Conservation (phyloP, 2,888 invertebrate genomes). For the Melanotus villosus region DNA sequence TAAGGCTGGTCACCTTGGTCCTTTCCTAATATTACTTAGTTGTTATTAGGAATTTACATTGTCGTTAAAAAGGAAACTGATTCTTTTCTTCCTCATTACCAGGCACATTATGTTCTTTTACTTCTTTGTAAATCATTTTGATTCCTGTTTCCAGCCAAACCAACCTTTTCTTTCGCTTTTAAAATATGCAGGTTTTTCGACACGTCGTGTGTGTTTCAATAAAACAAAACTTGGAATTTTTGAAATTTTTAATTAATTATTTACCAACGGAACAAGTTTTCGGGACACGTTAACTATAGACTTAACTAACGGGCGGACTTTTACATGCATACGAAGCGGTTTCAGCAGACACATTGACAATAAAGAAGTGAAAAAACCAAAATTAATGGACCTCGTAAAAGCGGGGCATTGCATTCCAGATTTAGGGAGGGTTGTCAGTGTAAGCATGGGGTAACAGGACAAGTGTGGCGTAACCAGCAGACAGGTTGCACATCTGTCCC, state of each 20-base stretch:
- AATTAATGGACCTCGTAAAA: conserved; percentile 44
- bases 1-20: conserved; percentile 21
- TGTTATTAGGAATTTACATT: neutral
- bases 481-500: conserved; percentile 54
- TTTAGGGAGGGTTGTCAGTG: conserved; percentile 42
- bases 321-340: too few species aligned
- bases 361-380: conserved; percentile 22
- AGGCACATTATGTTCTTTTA: neutral
- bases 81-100: neutral
- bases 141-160: too few species aligned
- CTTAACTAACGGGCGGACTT: too few species aligned
- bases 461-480: conserved; percentile 49
- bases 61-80: neutral
- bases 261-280: too few species aligned
- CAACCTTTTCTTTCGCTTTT: too few species aligned
- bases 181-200: too few species aligned
- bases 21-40: conserved; percentile 18
- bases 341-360: neutral
- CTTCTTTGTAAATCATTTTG: too few species aligned
- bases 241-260: too few species aligned
- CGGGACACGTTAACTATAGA: too few species aligned
- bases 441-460: conserved; percentile 47
- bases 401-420: conserved; percentile 38
- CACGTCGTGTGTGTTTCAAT: too few species aligned
- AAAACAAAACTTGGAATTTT: too few species aligned